Conservation (phyloP, 2,797 vertebrate species). For the Phalloptychus januarius region DNA sequence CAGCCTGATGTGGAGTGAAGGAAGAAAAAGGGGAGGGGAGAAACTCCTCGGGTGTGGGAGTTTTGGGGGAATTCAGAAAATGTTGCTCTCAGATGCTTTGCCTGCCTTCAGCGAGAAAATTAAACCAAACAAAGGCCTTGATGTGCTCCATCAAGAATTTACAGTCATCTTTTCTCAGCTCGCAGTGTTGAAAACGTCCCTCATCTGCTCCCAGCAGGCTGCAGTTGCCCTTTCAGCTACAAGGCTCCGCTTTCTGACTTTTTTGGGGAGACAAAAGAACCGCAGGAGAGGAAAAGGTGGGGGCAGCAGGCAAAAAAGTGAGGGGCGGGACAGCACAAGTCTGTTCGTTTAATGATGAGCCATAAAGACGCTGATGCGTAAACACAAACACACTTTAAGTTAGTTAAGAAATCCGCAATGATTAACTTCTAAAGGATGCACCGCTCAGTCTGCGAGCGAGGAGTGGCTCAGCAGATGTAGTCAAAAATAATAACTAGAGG, state of each 20-base stretch:
- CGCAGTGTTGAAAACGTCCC: neutral
- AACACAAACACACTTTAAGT: constrained; percentile 24
- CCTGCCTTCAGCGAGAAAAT: constrained; percentile 38
- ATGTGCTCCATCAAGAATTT: constrained; percentile 16
- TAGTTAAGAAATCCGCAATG: neutral
- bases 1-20: constrained; percentile 40
- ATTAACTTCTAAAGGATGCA: no score
- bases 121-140: constrained; percentile 29
- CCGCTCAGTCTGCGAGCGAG: neutral
- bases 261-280: constrained; percentile 79
- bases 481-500: neutral
- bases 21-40: constrained; percentile 29
- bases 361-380: constrained; percentile 24
- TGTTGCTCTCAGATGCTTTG: constrained; percentile 67
- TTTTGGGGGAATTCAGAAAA: constrained; percentile 87
- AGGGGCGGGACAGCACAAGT: constrained; percentile 72
- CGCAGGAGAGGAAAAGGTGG: constrained; percentile 45
- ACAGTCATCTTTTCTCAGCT: constrained; percentile 2
- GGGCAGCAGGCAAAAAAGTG: constrained; percentile 33
- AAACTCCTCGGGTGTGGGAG: constrained; percentile 72
- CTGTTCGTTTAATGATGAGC: constrained; percentile 53
- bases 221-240: constrained; percentile 60
- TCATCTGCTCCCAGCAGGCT: constrained; percentile 23
- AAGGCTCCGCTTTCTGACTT: constrained; percentile 72
- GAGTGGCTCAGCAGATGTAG: neutral